Evolutionary conservation across 2,113 vertebrate species (phyloP).

Genomic region (Hyaena hyaena): DNA sequence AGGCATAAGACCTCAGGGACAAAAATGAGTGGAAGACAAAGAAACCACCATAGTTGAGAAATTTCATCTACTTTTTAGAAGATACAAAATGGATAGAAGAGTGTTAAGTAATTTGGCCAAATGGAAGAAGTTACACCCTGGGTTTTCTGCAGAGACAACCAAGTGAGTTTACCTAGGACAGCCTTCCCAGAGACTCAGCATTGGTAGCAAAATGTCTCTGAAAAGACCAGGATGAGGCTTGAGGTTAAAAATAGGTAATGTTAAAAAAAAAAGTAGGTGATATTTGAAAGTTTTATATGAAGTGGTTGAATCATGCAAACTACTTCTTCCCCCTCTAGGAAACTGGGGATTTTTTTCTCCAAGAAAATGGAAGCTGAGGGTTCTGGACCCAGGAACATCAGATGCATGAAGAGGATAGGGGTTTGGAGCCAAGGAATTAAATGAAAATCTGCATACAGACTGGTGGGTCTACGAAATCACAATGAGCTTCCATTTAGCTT

Average conservation of each 20-base stretch:
- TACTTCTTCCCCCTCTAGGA: not conserved
- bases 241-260: not conserved
- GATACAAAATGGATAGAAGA: not conserved
- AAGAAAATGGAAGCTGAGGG: not conserved
- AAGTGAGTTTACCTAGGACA: not conserved
- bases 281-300: not conserved
- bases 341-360: not conserved
- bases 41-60: not conserved
- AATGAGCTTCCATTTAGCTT: not conserved
- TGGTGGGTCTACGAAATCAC: not conserved
- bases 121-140: not conserved
- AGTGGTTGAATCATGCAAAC: not conserved
- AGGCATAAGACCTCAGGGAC: not conserved
- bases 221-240: not conserved
- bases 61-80: not conserved
- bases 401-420: not conserved
- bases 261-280: not conserved
- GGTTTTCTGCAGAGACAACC: not conserved
- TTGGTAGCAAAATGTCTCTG: not conserved
- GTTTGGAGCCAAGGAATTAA: not conserved
- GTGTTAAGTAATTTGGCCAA: not conserved
- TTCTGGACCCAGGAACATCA: slow-evolving; percentile 3
- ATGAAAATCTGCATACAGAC: not conserved
- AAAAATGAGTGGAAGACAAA: not conserved
- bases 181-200: not conserved